Percentiles rank a stretch among this genome's conserved stretches.
Evolutionary conservation across 2,113 vertebrate species (phyloP).

Genomic region (Hylia prasina): DNA sequence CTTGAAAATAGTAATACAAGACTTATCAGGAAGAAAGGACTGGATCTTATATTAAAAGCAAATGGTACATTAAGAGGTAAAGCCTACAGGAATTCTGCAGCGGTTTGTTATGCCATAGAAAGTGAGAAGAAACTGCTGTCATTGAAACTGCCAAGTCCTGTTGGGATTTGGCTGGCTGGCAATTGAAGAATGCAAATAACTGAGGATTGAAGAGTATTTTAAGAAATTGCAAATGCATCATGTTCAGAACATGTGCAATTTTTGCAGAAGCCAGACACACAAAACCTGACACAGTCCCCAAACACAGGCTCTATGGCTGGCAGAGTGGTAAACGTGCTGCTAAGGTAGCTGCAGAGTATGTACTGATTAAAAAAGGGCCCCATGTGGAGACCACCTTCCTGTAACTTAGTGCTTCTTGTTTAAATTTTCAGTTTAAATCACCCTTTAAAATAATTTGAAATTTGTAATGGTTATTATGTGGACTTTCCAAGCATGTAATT

Average conservation of each 20-base stretch:
- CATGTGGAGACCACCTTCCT: not conserved
- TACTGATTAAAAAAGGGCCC: not conserved
- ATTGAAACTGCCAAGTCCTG: not conserved
- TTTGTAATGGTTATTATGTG: conserved; percentile 22
- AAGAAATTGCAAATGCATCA: not conserved
- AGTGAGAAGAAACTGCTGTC: not conserved
- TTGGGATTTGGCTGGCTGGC: not conserved
- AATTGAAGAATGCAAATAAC: not conserved
- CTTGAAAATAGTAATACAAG: not conserved
- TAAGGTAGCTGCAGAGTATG: not conserved
- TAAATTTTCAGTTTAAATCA: not conserved
- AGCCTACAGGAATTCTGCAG: not conserved
- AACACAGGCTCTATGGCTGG: not conserved
- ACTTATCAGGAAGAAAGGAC: not conserved
- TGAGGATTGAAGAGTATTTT: not conserved
- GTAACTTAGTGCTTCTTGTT: not conserved
- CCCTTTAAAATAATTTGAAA: not conserved
- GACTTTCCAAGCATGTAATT: conserved; percentile 38
- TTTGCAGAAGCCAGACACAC: not conserved
- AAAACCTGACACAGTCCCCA: not conserved
- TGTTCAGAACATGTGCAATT: not conserved
- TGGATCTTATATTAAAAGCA: not conserved
- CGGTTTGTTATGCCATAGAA: not conserved
- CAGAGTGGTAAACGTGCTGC: not conserved
- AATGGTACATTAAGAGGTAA: not conserved